These are phyloP conservation scores for Heteromormyrus szaboi DNA, from an alignment of 2,797 vertebrate genomes.

Conservation along the genomic window DNA sequence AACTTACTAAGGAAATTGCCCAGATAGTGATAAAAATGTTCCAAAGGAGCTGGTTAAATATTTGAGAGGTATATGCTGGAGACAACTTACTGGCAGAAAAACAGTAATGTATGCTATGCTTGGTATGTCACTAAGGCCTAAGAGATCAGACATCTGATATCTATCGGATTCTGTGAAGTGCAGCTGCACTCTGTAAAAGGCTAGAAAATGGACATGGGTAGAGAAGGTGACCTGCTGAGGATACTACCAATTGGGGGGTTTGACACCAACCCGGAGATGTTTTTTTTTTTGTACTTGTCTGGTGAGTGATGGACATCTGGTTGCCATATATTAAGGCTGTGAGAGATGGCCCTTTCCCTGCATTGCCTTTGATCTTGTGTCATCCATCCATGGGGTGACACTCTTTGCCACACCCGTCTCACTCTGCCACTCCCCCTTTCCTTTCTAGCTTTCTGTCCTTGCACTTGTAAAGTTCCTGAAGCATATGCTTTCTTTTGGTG, in stretches of 20 bases:
- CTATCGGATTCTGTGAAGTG: slow-evolving; percentile 13
- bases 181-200: slow-evolving; percentile 38
- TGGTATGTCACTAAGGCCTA: background rate
- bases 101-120: background rate
- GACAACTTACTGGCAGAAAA: background rate
- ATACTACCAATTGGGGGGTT: background rate
- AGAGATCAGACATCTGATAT: slow-evolving; percentile 19
- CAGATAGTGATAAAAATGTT: background rate
- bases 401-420: background rate
- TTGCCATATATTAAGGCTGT: background rate
- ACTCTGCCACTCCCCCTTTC: background rate
- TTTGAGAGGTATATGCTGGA: background rate
- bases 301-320: slow-evolving; percentile 7
- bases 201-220: slow-evolving; percentile 10
- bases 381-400: background rate
- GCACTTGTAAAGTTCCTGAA: background rate
- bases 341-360: background rate
- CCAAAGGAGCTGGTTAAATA: background rate
- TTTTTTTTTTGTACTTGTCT: slow-evolving; percentile 3
- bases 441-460: background rate
- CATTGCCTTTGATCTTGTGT: slow-evolving; percentile 13
- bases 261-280: background rate
- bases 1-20: background rate
- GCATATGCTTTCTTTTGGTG: background rate
- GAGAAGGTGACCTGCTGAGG: background rate